Evolutionary conservation across 35 echinoderm and acorn worm species (phyloP).

Genomic region (Heliocidaris tuberculata): DNA sequence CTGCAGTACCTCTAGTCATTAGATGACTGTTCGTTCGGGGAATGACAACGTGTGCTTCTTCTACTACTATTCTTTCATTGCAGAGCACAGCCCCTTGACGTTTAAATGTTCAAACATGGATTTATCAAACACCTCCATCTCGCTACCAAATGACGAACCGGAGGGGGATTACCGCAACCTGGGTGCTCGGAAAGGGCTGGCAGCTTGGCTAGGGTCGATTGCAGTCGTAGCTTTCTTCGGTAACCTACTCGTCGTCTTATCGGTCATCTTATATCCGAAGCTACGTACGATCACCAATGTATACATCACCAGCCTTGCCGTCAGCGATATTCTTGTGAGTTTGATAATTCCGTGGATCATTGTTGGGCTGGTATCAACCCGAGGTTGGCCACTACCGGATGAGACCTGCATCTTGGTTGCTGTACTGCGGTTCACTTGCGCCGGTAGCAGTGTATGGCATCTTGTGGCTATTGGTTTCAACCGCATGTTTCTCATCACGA

Average conservation of each 20-base stretch:
- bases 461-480: slow-evolving; percentile 81
- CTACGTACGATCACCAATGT: slow-evolving; percentile 89
- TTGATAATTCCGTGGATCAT: slow-evolving; percentile 76
- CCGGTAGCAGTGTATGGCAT: slow-evolving; percentile 76
- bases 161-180: not conserved
- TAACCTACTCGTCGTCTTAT: slow-evolving; percentile 73
- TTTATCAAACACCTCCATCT: not conserved
- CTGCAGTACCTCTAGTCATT: too few species aligned
- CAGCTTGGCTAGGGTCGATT: slow-evolving; percentile 50
- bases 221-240: slow-evolving; percentile 73
- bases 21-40: too few species aligned
- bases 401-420: slow-evolving; percentile 60
- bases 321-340: slow-evolving; percentile 70
- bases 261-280: slow-evolving; percentile 72
- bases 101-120: not conserved
- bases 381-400: slow-evolving; percentile 67
- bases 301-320: slow-evolving; percentile 81
- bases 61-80: not conserved
- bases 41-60: too few species aligned
- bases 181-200: not conserved
- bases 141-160: not conserved
- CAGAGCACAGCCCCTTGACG: not conserved
- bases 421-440: slow-evolving; percentile 75
- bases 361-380: slow-evolving; percentile 54
- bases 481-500: slow-evolving; percentile 71